Evolutionary conservation across 2,888 invertebrate genomes (phyloP).

Genomic region (Cyclophora punctaria): DNA sequence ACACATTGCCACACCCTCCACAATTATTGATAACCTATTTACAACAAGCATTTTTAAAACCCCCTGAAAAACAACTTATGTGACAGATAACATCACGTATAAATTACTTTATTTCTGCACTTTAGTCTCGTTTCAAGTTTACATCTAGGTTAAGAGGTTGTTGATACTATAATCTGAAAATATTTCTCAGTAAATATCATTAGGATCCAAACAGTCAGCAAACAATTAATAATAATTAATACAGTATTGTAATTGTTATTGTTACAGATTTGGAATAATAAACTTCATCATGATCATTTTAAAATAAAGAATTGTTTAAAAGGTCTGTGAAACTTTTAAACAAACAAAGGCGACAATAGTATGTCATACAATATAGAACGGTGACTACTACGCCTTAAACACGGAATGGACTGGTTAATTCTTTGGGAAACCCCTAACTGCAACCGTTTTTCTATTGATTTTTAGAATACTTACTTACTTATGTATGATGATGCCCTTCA

Average conservation of each 20-base stretch:
- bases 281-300: no score
- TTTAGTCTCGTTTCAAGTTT: conserved; percentile 16
- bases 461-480: no score
- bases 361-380: no score
- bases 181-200: conserved; percentile 8
- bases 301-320: no score
- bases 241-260: neutral
- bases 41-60: conserved; percentile 6
- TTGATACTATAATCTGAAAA: conserved; percentile 13
- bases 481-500: no score
- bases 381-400: no score
- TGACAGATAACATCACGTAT: conserved; percentile 12
- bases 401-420: no score
- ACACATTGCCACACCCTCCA: conserved; percentile 22
- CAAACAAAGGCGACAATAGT: no score
- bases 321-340: no score
- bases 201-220: conserved; percentile 2
- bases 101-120: conserved; percentile 8
- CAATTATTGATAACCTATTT: conserved; percentile 13
- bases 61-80: neutral
- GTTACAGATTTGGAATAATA: no score
- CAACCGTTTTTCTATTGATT: no score
- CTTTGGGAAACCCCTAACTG: no score
- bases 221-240: neutral
- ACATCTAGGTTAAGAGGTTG: conserved; percentile 22